Percentiles rank a stretch among this genome's conserved stretches.
Evolutionary conservation across 2,797 vertebrate genomes (phyloP).

Genomic region (Pipistrellus kuhlii): DNA sequence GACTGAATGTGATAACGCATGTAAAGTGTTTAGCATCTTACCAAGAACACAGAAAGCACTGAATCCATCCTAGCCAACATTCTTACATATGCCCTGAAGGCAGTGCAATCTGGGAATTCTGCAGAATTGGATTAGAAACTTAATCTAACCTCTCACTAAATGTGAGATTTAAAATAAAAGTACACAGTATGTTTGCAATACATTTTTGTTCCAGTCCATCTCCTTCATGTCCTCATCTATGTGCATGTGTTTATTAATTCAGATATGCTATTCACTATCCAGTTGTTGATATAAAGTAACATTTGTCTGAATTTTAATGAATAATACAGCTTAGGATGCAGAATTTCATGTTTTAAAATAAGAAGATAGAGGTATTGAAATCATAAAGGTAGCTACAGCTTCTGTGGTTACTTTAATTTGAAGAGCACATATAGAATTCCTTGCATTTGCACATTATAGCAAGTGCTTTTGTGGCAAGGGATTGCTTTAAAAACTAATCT

Average conservation of each 20-base stretch:
- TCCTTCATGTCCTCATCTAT: background rate
- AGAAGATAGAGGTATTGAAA: constrained; percentile 65
- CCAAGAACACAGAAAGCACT: background rate
- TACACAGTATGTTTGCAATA: background rate
- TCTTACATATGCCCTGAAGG: background rate
- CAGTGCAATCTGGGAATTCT: background rate
- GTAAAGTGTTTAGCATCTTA: background rate
- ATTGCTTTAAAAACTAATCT: constrained; percentile 86
- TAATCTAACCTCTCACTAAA: background rate
- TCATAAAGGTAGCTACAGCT: constrained; percentile 76
- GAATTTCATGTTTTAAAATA: constrained; percentile 73
- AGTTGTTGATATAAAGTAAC: constrained; percentile 29
- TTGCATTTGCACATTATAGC: constrained; percentile 72
- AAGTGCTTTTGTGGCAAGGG: constrained; percentile 82
- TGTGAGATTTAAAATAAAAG: background rate
- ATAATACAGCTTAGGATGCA: constrained; percentile 64
- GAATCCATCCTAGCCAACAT: background rate
- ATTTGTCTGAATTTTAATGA: constrained; percentile 73
- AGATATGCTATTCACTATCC: background rate
- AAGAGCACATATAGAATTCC: constrained; percentile 65
- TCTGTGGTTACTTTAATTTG: constrained; percentile 76
- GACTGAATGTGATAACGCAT: background rate
- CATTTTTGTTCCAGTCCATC: background rate
- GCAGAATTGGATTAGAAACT: constrained; percentile 6
- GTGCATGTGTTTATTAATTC: background rate